phyloP scores from a whole-genome alignment of 2,113 vertebrate species.

The Charina bottae region DNA sequence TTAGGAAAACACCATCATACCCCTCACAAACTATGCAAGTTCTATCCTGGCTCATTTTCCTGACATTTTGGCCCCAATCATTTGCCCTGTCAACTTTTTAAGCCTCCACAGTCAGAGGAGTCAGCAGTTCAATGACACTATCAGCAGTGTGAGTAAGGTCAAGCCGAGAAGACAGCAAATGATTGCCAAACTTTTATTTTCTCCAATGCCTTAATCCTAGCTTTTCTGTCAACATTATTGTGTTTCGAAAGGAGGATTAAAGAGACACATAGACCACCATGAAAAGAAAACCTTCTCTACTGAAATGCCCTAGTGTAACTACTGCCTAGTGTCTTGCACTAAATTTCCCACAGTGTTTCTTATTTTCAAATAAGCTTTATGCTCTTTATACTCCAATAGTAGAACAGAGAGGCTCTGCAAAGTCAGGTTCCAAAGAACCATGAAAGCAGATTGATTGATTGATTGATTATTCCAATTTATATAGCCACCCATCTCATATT shows the following conservation, averaged over 20 bases:
- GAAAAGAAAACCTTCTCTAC: neutral
- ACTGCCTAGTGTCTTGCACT: neutral
- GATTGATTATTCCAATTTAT: neutral
- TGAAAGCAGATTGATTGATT: neutral
- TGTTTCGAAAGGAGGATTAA: neutral
- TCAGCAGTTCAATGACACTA: constrained; percentile 43
- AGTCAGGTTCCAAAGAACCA: neutral
- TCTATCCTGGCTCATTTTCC: constrained; percentile 45
- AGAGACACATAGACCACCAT: constrained; percentile 12
- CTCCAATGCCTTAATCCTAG: constrained; percentile 39
- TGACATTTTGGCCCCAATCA: constrained; percentile 64
- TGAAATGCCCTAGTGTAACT: neutral
- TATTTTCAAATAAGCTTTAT: neutral
- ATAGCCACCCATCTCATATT: neutral
- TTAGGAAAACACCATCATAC: neutral
- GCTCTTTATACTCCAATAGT: accelerated
- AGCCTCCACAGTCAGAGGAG: constrained; percentile 49
- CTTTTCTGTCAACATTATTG: neutral
- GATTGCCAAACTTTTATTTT: constrained; percentile 55
- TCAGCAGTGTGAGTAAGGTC: constrained; percentile 25
- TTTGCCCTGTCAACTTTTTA: constrained; percentile 63
- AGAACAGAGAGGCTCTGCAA: accelerated
- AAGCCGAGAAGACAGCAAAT: constrained; percentile 53
- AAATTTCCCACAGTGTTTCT: neutral
- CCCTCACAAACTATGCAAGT: neutral